Conservation (phyloP, 64 coral and sea anemone genomes). For the Hydrozoanthus tunicans region DNA sequence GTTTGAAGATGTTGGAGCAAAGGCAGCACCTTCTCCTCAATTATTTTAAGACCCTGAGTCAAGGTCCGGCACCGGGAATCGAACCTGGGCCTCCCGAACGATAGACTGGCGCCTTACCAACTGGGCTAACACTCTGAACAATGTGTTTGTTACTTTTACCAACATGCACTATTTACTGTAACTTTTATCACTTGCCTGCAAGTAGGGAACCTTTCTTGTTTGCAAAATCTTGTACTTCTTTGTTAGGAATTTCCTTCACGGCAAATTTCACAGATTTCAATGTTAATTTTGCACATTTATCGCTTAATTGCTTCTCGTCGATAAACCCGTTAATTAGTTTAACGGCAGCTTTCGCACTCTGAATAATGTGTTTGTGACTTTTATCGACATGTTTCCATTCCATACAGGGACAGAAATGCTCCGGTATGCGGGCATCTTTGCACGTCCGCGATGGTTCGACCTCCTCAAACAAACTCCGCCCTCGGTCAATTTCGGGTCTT, state of each 20-base stretch:
- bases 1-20: too few relatives aligned
- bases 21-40: too few relatives aligned
- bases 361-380: slow-evolving; percentile 44
- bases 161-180: background rate
- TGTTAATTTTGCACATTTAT: slow-evolving; percentile 18
- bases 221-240: slow-evolving; percentile 26
- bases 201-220: background rate
- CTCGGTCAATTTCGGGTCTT: background rate
- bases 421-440: slow-evolving; percentile 48
- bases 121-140: background rate
- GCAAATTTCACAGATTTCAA: background rate
- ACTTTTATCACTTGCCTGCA: too few relatives aligned
- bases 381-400: slow-evolving; percentile 54
- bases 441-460: slow-evolving; percentile 46
- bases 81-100: too few relatives aligned
- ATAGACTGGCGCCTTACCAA: background rate
- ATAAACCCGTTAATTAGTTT: slow-evolving; percentile 52
- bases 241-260: slow-evolving; percentile 30
- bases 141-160: slow-evolving; percentile 49
- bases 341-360: slow-evolving; percentile 41
- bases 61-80: too few relatives aligned
- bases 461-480: slow-evolving; percentile 61
- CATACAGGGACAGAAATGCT: slow-evolving; percentile 68
- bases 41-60: too few relatives aligned
- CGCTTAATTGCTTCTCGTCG: background rate